A percentile compares a stretch with the other conserved stretches of the same genome.
Evolutionary conservation across 2,797 vertebrate species (phyloP).

Genomic region (Labroides dimidiatus): DNA sequence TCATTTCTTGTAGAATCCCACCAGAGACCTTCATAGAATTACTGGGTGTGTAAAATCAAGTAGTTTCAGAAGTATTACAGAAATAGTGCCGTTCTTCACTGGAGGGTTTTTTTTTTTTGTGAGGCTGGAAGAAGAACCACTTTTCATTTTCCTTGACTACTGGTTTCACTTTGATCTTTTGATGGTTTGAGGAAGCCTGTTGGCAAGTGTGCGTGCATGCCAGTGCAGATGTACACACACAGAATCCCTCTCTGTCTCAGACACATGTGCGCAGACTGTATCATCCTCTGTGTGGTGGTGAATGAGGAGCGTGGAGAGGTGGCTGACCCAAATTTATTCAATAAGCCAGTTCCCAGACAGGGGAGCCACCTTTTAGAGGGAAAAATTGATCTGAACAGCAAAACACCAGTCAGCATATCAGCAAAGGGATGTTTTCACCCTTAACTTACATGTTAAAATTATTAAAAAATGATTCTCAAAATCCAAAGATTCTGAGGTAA

Average conservation of each 20-base stretch:
- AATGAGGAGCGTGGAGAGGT: constrained; percentile 48
- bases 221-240: constrained; percentile 45
- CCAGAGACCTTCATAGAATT: constrained; percentile 4
- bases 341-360: constrained; percentile 43
- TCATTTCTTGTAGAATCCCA: constrained; percentile 10
- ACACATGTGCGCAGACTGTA: constrained; percentile 35
- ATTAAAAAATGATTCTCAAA: too few relatives aligned
- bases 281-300: constrained; percentile 51
- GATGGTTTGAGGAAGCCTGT: constrained; percentile 53
- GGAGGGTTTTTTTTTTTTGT: constrained; percentile 21
- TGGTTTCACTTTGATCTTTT: constrained; percentile 63
- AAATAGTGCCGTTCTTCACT: constrained; percentile 21
- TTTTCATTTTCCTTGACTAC: constrained; percentile 54
- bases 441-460: too few relatives aligned
- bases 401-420: constrained; percentile 13
- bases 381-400: constrained; percentile 53
- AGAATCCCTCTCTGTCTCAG: constrained; percentile 42
- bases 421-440: not conserved
- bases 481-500: too few relatives aligned
- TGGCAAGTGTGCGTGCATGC: constrained; percentile 30
- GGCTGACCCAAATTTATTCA: constrained; percentile 73
- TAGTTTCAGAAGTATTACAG: constrained; percentile 19
- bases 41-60: not conserved
- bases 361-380: constrained; percentile 39
- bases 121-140: constrained; percentile 35